phyloP scores from a whole-genome alignment of 1,140 invertebrate genomes.

The Pomacea maculata region DNA sequence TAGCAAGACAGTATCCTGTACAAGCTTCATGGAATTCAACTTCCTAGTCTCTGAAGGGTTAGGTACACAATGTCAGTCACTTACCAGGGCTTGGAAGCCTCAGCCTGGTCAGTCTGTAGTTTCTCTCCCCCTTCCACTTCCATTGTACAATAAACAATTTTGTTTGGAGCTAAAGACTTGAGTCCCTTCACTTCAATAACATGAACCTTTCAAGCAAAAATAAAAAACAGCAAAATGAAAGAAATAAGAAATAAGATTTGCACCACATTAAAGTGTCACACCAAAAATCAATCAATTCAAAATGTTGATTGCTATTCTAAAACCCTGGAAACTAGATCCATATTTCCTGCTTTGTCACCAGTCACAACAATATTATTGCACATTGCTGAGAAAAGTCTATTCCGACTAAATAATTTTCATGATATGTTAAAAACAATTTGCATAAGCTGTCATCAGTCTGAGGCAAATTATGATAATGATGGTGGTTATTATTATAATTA shows the following conservation, averaged over 20 bases:
- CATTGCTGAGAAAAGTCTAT: too few species aligned
- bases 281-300: neutral
- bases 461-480: too few species aligned
- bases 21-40: neutral
- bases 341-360: too few species aligned
- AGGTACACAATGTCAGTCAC: slow-evolving; percentile 45
- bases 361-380: too few species aligned
- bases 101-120: slow-evolving; percentile 98
- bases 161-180: slow-evolving; percentile 93
- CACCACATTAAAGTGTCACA: neutral
- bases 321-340: neutral
- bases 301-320: neutral
- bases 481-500: too few species aligned
- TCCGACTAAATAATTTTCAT: too few species aligned
- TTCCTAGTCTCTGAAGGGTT: neutral
- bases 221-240: neutral
- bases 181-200: slow-evolving; percentile 99
- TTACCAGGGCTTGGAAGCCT: slow-evolving; percentile 97
- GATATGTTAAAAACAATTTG: too few species aligned
- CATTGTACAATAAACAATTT: slow-evolving; percentile 99
- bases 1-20: too few species aligned
- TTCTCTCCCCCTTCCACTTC: slow-evolving; percentile 97
- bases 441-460: too few species aligned
- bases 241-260: too few species aligned
- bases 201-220: slow-evolving; percentile 75